These are phyloP conservation scores for Geophilus truncorum DNA, from an alignment of 2,888 invertebrate genomes.

Conservation along the genomic window DNA sequence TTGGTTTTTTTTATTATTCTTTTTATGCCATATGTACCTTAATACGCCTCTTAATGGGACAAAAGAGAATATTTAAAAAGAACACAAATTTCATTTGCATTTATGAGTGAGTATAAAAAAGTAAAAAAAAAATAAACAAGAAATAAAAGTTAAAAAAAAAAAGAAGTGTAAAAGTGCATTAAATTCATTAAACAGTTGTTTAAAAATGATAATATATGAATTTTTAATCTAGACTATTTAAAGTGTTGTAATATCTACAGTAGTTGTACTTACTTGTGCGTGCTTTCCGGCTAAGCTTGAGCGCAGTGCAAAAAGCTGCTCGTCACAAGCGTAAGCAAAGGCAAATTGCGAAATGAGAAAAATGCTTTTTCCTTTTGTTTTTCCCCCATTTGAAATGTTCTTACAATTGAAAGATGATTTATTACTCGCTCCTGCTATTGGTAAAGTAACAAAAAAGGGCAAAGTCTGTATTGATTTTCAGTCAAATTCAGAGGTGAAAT, in stretches of 20 bases:
- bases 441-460: slow-evolving; percentile 1
- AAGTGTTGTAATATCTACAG: not conserved
- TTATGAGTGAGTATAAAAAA: not conserved
- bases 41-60: slow-evolving; percentile 2
- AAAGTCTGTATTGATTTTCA: not conserved
- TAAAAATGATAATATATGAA: not conserved
- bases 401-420: slow-evolving; percentile 18
- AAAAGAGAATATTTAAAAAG: not conserved
- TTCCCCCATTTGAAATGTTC: not conserved
- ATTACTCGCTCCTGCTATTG: slow-evolving; percentile 15
- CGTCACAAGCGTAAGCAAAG: not conserved
- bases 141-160: not conserved
- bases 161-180: not conserved
- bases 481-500: slow-evolving; percentile 7
- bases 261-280: not conserved
- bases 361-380: not conserved
- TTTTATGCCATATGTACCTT: not conserved
- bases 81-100: slow-evolving; percentile 17
- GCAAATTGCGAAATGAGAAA: slow-evolving; percentile 8
- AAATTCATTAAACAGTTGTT: not conserved
- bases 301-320: slow-evolving; percentile 9
- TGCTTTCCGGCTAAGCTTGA: not conserved
- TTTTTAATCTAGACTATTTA: not conserved
- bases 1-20: not conserved
- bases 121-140: not conserved